Conservation (phyloP, 2,797 vertebrate species). For the Okamejei kenojei region DNA sequence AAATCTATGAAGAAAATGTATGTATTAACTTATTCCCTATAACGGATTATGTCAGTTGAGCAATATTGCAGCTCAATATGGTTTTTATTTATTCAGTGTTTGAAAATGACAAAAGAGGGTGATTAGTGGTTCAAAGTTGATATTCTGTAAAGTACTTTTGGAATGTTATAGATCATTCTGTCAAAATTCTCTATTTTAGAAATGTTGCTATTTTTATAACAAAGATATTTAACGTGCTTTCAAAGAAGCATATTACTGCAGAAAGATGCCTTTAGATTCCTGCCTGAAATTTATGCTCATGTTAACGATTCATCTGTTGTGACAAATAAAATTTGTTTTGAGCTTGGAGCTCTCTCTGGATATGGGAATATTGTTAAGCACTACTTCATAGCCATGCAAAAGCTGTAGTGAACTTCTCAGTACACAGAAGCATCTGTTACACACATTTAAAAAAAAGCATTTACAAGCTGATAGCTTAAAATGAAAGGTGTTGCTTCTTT, state of each 20-base stretch:
- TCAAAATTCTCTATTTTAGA: not conserved
- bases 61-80: not conserved
- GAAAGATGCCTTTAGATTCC: not conserved
- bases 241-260: not conserved
- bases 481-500: not conserved
- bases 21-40: not conserved
- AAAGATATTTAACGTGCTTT: not conserved
- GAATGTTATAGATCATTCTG: not conserved
- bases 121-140: not conserved
- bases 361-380: not conserved
- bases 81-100: not conserved
- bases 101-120: not conserved
- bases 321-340: conserved; percentile 16
- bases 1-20: not conserved
- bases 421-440: not conserved
- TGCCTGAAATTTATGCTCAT: not conserved
- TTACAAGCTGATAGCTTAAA: not conserved
- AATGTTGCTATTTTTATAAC: not conserved
- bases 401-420: not conserved
- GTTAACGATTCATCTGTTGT: not conserved
- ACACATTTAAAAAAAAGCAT: too few species aligned
- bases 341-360: not conserved
- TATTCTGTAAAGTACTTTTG: not conserved
- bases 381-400: not conserved
- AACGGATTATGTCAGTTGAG: not conserved